These are phyloP conservation scores for Erynnis tages DNA, from an alignment of 2,888 invertebrate genomes.

Conservation along the genomic window DNA sequence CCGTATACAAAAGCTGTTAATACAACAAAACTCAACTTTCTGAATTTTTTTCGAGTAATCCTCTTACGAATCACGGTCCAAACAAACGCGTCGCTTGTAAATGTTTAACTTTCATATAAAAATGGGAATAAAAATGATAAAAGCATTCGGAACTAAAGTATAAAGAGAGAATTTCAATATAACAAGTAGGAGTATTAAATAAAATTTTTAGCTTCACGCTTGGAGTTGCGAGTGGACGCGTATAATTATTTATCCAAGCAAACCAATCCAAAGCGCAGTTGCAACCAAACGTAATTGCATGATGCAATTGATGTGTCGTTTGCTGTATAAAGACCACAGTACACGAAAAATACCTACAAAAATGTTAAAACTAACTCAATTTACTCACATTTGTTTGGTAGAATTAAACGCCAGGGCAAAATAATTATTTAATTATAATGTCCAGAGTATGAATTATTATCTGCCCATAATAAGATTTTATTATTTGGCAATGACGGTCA, in stretches of 20 bases:
- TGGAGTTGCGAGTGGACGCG: slow-evolving; percentile 13
- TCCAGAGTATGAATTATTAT: not conserved
- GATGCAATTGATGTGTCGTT: no score
- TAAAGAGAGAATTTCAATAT: not conserved
- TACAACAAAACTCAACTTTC: slow-evolving; percentile 12
- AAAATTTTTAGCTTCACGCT: slow-evolving; percentile 6
- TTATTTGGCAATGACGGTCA: not conserved
- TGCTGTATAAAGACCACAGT: not conserved
- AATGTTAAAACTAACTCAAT: slow-evolving; percentile 16
- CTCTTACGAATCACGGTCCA: slow-evolving; percentile 10
- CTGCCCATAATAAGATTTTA: slow-evolving; percentile 4
- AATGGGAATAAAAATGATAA: slow-evolving; percentile 1
- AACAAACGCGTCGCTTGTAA: slow-evolving; percentile 12
- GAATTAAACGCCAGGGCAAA: no score
- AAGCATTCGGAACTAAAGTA: slow-evolving; percentile 1
- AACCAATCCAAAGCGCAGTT: slow-evolving; percentile 56
- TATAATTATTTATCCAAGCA: slow-evolving; percentile 25
- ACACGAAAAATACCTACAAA: slow-evolving; percentile 1
- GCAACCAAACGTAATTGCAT: slow-evolving; percentile 59
- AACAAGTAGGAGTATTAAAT: slow-evolving; percentile 14
- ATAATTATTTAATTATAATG: not conserved
- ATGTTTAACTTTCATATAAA: slow-evolving; percentile 16
- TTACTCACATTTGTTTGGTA: no score
- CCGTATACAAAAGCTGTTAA: slow-evolving; percentile 9
- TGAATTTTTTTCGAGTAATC: slow-evolving; percentile 11